phyloP scores from a whole-genome alignment of 2,113 vertebrate genomes.

The Poeciliopsis retropinna region DNA sequence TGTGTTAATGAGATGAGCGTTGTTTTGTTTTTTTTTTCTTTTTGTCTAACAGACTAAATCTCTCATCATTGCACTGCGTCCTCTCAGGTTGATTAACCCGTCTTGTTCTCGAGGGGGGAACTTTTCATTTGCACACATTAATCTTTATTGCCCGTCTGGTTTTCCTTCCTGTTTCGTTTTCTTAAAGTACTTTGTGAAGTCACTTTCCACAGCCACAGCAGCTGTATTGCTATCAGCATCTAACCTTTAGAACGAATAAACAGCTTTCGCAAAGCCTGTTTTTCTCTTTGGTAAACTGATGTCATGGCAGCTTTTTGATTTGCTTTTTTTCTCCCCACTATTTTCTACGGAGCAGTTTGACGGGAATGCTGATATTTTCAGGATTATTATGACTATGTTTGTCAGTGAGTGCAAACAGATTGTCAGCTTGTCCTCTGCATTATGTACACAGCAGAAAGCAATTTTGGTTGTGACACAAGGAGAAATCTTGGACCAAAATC shows the following conservation, averaged over 20 bases:
- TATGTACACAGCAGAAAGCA: neutral
- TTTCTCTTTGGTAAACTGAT: conserved; percentile 24
- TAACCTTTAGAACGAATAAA: conserved; percentile 64
- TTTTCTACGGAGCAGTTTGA: conserved; percentile 21
- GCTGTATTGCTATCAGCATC: conserved; percentile 62
- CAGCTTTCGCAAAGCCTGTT: conserved; percentile 38
- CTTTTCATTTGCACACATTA: conserved; percentile 34
- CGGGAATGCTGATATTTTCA: conserved; percentile 27
- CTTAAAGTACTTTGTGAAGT: conserved; percentile 46
- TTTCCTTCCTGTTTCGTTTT: conserved; percentile 48
- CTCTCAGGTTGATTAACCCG: conserved; percentile 41
- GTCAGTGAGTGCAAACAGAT: conserved; percentile 4
- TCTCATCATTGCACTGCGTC: conserved; percentile 14
- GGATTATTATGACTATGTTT: conserved; percentile 4
- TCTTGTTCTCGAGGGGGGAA: conserved; percentile 27
- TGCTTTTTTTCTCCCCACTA: neutral
- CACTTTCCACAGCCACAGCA: conserved; percentile 41
- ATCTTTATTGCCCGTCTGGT: conserved; percentile 35
- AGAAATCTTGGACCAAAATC: neutral
- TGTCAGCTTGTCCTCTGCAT: neutral
- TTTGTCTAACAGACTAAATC: conserved; percentile 16
- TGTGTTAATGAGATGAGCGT: neutral
- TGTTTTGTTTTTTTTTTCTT: neutral
- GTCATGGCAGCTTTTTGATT: conserved; percentile 33
- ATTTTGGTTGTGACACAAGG: conserved; percentile 7